These are phyloP conservation scores for Gila robusta DNA, from an alignment of 2,797 vertebrate species.

Conservation along the genomic window DNA sequence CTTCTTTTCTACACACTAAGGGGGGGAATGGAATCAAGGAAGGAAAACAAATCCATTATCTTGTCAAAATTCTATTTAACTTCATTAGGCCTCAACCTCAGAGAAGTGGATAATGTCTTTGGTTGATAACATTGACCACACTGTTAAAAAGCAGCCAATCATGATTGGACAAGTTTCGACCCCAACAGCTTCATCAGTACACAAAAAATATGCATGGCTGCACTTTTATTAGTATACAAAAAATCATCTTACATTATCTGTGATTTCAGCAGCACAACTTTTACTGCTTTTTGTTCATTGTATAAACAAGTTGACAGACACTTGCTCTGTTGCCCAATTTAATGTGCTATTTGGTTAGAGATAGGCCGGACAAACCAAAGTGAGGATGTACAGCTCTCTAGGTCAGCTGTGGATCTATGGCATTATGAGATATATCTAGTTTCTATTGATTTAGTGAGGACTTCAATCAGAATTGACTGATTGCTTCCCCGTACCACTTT, in stretches of 20 bases:
- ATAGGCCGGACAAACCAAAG: conserved; percentile 60
- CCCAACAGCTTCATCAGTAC: conserved; percentile 40
- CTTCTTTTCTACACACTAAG: conserved; percentile 64
- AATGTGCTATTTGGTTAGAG: conserved; percentile 26
- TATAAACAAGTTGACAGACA: neutral
- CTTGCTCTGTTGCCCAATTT: neutral
- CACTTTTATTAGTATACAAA: conserved; percentile 31
- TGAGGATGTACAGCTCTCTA: conserved; percentile 65
- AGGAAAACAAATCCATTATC: conserved; percentile 68
- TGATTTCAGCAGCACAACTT: conserved; percentile 1
- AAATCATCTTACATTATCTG: neutral
- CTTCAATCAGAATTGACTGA: conserved; percentile 70
- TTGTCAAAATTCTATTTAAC: conserved; percentile 66
- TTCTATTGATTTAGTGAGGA: conserved; percentile 73
- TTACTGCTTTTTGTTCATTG: neutral
- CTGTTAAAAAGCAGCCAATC: conserved; percentile 58
- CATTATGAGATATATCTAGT: conserved; percentile 67
- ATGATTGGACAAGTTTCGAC: conserved; percentile 47
- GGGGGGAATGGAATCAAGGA: conserved; percentile 60
- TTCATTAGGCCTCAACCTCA: conserved; percentile 61
- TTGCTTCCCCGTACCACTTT: conserved; percentile 63
- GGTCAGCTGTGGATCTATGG: conserved; percentile 61
- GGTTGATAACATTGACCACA: conserved; percentile 58
- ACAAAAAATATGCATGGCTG: conserved; percentile 33
- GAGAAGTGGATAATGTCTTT: conserved; percentile 53